Evolutionary conservation across 2,888 invertebrate genomes (phyloP).

Genomic region (Scaptomyza parva): DNA sequence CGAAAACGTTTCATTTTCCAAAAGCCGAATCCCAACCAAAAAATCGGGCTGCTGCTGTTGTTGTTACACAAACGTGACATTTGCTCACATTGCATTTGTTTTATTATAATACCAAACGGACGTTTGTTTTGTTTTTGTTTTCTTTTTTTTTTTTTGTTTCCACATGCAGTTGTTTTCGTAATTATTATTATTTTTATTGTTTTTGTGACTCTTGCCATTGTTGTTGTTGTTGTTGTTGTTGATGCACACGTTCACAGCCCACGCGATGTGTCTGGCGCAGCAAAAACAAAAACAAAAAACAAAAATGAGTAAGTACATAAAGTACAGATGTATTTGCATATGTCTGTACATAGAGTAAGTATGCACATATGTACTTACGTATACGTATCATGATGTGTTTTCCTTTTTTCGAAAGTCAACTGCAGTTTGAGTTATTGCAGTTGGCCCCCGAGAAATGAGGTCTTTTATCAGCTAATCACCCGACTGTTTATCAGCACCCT

Average conservation of each 20-base stretch:
- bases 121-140: neutral
- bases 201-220: constrained; percentile 20
- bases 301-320: constrained; percentile 1
- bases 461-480: constrained; percentile 34
- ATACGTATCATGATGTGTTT: constrained; percentile 14
- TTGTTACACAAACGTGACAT: constrained; percentile 70
- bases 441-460: neutral
- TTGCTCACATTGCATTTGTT: constrained; percentile 52
- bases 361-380: neutral
- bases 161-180: constrained; percentile 20
- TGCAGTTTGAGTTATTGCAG: constrained; percentile 19
- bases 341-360: neutral
- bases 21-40: constrained; percentile 16
- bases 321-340: constrained; percentile 2
- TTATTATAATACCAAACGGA: constrained; percentile 24
- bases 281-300: neutral
- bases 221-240: constrained; percentile 14
- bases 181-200: constrained; percentile 28
- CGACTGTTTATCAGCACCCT: constrained; percentile 28
- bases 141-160: neutral
- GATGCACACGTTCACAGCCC: constrained; percentile 46
- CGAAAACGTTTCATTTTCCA: constrained; percentile 32
- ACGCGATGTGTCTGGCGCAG: constrained; percentile 25
- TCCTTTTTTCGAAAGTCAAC: neutral
- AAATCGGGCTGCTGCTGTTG: constrained; percentile 17